Conservation (phyloP, 2,888 invertebrate genomes). For the Boloria euphrosyne region DNA sequence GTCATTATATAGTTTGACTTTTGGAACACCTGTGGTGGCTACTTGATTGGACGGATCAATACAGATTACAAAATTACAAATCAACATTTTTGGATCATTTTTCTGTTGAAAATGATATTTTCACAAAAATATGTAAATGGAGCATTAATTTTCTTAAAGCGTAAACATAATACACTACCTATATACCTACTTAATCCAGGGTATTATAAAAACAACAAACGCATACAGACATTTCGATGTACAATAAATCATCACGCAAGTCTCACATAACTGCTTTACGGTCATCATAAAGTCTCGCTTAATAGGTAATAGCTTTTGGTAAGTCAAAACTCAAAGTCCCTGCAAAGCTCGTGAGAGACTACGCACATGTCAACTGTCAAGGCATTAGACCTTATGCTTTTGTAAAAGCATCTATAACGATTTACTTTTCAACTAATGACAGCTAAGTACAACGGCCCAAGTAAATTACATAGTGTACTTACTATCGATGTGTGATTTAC, state of each 20-base stretch:
- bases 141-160: too few relatives aligned
- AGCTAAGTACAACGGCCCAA: background rate
- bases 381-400: conserved; percentile 14
- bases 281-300: conserved; percentile 18
- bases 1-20: conserved; percentile 35
- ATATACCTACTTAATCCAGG: too few relatives aligned
- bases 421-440: conserved; percentile 6
- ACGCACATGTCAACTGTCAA: conserved; percentile 24
- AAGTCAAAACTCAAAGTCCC: conserved; percentile 33
- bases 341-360: conserved; percentile 27
- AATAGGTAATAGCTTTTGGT: conserved; percentile 26
- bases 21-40: too few relatives aligned
- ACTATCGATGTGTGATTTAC: background rate
- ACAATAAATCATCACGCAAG: conserved; percentile 7
- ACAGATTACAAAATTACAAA: too few relatives aligned
- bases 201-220: too few relatives aligned
- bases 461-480: background rate
- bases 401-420: conserved; percentile 1
- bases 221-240: background rate
- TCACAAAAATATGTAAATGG: too few relatives aligned
- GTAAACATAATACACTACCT: too few relatives aligned
- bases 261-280: conserved; percentile 1
- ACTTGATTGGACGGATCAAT: too few relatives aligned
- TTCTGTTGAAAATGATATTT: too few relatives aligned
- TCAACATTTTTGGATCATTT: too few relatives aligned